Evolutionary conservation across 2,797 vertebrate genomes (phyloP).

Genomic region (Eutrigla gurnardus): DNA sequence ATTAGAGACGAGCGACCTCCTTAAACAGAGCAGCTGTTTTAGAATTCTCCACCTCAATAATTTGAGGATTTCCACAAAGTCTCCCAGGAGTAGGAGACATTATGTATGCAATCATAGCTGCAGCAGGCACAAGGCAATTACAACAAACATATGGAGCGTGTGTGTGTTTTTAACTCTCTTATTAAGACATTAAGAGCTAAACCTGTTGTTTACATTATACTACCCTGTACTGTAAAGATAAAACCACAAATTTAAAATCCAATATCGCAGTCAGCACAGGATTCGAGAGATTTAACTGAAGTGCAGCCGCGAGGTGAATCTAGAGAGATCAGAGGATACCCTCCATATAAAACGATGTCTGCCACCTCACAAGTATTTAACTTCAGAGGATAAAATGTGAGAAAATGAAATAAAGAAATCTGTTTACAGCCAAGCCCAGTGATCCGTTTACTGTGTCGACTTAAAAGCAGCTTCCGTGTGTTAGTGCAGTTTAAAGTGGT

Average conservation of each 20-base stretch:
- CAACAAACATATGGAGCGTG: slow-evolving; percentile 58
- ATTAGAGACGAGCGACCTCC: slow-evolving; percentile 68
- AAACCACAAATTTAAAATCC: slow-evolving; percentile 20
- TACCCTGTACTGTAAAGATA: slow-evolving; percentile 3
- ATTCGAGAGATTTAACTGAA: background rate
- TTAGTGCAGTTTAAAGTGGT: slow-evolving; percentile 23
- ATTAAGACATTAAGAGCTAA: slow-evolving; percentile 59
- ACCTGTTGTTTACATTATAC: slow-evolving; percentile 57
- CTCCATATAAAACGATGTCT: slow-evolving; percentile 14
- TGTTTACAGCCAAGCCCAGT: slow-evolving; percentile 9
- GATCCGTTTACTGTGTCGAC: slow-evolving; percentile 1
- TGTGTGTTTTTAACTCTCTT: slow-evolving; percentile 68
- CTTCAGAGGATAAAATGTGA: slow-evolving; percentile 13
- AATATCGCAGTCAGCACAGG: slow-evolving; percentile 12
- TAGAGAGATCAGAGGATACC: slow-evolving; percentile 8
- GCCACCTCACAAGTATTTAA: slow-evolving; percentile 6
- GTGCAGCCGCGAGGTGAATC: background rate
- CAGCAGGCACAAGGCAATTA: slow-evolving; percentile 77
- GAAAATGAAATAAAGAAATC: slow-evolving; percentile 12
- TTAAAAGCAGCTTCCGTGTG: slow-evolving; percentile 22
- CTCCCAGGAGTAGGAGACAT: slow-evolving; percentile 70
- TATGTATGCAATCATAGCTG: slow-evolving; percentile 76
- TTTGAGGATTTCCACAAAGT: slow-evolving; percentile 75
- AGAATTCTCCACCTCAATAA: slow-evolving; percentile 80
- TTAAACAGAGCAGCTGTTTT: slow-evolving; percentile 77